Evolutionary conservation across 2,797 vertebrate genomes (phyloP), one percentile per base, ranked within the genome.

Genomic region (Melanogrammus aeglefinus): DNA sequence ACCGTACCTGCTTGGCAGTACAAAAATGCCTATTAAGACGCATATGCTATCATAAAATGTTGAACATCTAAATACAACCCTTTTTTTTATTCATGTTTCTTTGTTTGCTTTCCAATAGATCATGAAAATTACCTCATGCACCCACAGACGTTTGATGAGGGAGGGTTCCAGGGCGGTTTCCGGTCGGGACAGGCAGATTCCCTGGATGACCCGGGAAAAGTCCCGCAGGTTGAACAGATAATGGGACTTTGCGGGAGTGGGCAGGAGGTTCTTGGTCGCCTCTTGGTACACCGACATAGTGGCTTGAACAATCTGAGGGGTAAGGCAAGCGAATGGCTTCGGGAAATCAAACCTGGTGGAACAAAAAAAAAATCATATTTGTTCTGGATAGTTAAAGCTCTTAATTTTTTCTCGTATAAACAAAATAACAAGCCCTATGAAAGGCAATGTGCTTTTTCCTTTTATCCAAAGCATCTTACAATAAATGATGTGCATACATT

Each of bases 171-270:
- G 92, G 75, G 92, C 91, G n/a, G 95, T 96, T 89, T 96, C 95
- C 6, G 96, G 96, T 51, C 93, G 91, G 12, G 96, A 97, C 76
- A 97, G 87, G 78, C 96, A 98, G 85, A 97, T 90, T 5, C 96
- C 96, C 92, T 97, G 96, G 86, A 98, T 95, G 78, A 98, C 97
- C 9, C 95, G 94, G 41, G 97, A 96, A 85, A 97, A 95, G 83
- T 97, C 96, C 0, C 96, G 94, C 76, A 97, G 94, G 86, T 97
- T 98, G 92, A 98, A 98, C 84, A 97, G 86, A 82, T 97, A 97
- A 88, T 98, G 97, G 78, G 96, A 98, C 86, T 98, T 98, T 66
- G 96, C 80, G 0, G 97, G 97, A 0, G 96, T 97, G 10, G 96
- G 97, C 73, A 97, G 91, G 39, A 98, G 92, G 85, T 95, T 97